phyloP scores from a whole-genome alignment of 2,113 vertebrate species.

The Seriola quinqueradiata region DNA sequence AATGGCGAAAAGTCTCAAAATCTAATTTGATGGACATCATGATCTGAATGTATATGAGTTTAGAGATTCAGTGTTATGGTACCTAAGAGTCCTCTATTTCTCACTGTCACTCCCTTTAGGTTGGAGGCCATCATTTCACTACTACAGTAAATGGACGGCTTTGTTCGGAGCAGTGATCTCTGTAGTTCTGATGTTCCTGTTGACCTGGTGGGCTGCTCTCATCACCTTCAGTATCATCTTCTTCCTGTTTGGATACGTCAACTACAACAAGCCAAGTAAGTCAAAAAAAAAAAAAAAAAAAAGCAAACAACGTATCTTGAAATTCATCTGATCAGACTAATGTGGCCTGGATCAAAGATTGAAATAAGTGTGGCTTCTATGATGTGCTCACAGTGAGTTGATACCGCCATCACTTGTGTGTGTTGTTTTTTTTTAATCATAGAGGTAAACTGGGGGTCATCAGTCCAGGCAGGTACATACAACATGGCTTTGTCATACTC shows the following conservation, averaged over 20 bases:
- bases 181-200: conserved; percentile 85
- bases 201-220: conserved; percentile 86
- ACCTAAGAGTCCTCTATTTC: neutral
- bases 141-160: conserved; percentile 83
- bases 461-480: conserved; percentile 82
- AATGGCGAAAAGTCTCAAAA: neutral
- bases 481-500: conserved; percentile 84
- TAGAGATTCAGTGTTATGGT: neutral
- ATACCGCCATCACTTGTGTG: neutral
- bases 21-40: neutral
- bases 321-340: neutral
- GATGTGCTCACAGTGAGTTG: neutral
- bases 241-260: conserved; percentile 81
- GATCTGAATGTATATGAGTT: neutral
- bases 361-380: too few relatives aligned
- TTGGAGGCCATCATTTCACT: conserved; percentile 84
- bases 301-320: neutral
- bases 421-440: neutral
- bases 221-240: conserved; percentile 78
- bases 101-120: conserved; percentile 57
- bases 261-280: conserved; percentile 84
- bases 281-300: neutral
- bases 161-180: conserved; percentile 82
- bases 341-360: neutral
- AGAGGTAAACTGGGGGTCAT: conserved; percentile 87